These are phyloP conservation scores for Menura novaehollandiae DNA, from an alignment of 2,113 vertebrate genomes.

Conservation along the genomic window DNA sequence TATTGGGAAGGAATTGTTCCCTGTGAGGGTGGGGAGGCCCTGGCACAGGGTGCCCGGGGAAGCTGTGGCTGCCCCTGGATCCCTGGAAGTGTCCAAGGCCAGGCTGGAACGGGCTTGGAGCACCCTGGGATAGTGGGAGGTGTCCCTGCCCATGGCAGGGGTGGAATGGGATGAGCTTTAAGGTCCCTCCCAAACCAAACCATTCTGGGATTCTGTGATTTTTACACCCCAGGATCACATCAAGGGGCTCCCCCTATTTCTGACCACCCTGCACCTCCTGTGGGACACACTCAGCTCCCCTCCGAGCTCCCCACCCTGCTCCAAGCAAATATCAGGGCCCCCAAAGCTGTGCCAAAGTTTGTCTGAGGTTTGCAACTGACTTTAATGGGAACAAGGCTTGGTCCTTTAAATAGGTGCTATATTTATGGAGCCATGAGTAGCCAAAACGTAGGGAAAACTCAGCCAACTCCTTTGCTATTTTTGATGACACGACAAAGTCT, in stretches of 20 bases:
- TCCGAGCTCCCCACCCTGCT: accelerated
- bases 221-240: accelerated
- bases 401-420: slow-evolving; percentile 46
- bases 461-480: slow-evolving; percentile 46
- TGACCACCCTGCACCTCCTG: accelerated
- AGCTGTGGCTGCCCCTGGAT: neutral
- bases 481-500: slow-evolving; percentile 58
- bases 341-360: neutral
- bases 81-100: neutral
- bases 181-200: neutral
- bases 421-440: slow-evolving; percentile 39
- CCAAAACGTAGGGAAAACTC: neutral
- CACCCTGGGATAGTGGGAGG: neutral
- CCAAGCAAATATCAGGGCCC: neutral
- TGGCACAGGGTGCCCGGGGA: neutral
- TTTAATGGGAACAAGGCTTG: neutral
- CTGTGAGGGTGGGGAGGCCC: neutral
- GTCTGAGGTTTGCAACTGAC: neutral
- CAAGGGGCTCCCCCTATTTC: accelerated
- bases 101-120: neutral
- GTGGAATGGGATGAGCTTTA: accelerated
- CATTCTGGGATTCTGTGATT: neutral
- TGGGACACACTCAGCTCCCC: neutral
- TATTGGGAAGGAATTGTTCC: neutral
- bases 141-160: neutral